Evolutionary conservation across 2,113 vertebrate species (phyloP).

Genomic region (Sturnira hondurensis): DNA sequence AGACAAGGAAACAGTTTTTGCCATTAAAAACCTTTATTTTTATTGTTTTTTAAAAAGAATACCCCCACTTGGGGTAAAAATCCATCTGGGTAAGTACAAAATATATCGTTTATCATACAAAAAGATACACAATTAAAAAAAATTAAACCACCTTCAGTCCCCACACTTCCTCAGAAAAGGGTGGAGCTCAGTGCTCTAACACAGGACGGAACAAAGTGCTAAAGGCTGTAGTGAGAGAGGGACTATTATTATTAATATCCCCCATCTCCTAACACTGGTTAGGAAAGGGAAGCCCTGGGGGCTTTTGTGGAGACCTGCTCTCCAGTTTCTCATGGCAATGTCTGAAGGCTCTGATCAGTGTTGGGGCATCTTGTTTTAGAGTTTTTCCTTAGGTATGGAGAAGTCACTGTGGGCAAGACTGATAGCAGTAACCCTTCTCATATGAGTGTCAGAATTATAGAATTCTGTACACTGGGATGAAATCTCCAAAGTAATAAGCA

Average conservation of each 20-base stretch:
- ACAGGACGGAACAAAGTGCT: conserved; percentile 66
- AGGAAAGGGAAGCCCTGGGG: no score
- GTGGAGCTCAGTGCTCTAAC: conserved; percentile 57
- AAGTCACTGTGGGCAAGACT: conserved; percentile 1
- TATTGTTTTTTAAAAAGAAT: conserved; percentile 62
- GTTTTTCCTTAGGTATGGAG: not conserved
- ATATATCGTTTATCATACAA: conserved; percentile 74
- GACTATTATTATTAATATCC: no score
- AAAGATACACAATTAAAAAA: conserved; percentile 68
- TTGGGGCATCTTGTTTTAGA: not conserved
- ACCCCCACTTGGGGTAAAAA: conserved; percentile 47
- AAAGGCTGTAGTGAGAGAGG: not conserved
- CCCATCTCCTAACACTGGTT: not conserved
- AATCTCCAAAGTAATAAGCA: not conserved
- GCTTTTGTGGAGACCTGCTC: not conserved
- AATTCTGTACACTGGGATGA: conserved; percentile 10
- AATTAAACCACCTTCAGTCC: conserved; percentile 34
- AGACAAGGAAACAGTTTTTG: not conserved
- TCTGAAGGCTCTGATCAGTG: not conserved
- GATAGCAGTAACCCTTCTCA: not conserved
- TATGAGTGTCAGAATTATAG: not conserved
- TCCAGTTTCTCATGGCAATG: not conserved
- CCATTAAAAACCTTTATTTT: conserved; percentile 37
- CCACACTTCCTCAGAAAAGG: conserved; percentile 33
- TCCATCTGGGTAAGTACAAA: conserved; percentile 72